Evolutionary conservation across 2,113 vertebrate species (phyloP).

Genomic region (Parotia lawesii): DNA sequence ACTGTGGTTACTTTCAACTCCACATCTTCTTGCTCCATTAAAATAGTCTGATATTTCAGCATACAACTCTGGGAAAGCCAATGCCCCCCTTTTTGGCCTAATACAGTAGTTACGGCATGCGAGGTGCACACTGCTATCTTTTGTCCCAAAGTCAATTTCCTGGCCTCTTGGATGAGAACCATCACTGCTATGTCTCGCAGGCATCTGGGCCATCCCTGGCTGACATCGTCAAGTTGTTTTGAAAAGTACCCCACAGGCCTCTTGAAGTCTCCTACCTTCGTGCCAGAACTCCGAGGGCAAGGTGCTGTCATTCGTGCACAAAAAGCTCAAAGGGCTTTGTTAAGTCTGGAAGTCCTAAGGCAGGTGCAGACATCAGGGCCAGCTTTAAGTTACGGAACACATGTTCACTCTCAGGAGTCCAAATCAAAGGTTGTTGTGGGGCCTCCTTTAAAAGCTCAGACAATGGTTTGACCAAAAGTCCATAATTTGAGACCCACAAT

Average conservation of each 20-base stretch:
- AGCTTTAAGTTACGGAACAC: background rate
- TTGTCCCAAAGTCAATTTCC: background rate
- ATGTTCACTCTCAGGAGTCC: background rate
- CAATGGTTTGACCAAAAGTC: background rate
- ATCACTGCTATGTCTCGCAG: background rate
- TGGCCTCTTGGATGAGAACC: background rate
- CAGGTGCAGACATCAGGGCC: background rate
- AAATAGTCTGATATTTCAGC: background rate
- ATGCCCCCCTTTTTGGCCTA: background rate
- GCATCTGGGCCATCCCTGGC: background rate
- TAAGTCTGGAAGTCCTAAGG: background rate
- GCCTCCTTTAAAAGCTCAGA: background rate
- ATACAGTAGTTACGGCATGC: background rate
- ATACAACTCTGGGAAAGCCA: background rate
- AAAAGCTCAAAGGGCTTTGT: background rate
- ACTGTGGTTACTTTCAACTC: background rate
- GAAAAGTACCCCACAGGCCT: background rate
- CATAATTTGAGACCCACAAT: background rate
- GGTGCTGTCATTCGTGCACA: background rate
- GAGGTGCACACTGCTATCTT: background rate
- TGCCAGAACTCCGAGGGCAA: background rate
- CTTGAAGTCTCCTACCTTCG: background rate
- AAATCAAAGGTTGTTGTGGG: background rate
- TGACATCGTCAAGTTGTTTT: background rate
- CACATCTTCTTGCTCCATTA: background rate